These are phyloP conservation scores for Astyanax mexicanus DNA, from an alignment of 2,797 vertebrate genomes.

Conservation along the genomic window DNA sequence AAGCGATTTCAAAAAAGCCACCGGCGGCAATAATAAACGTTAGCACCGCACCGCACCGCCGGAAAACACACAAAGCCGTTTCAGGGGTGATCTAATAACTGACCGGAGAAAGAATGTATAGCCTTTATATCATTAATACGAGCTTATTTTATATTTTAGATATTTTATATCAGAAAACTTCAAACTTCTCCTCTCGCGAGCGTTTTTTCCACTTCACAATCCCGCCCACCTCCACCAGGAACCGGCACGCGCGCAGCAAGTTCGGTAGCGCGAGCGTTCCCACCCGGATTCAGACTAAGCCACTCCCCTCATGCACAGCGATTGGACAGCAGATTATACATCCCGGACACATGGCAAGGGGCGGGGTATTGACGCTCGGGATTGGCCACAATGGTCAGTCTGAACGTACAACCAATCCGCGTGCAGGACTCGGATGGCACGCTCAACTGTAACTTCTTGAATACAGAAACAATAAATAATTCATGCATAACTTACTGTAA, in stretches of 20 bases:
- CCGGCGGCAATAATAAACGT: conserved; percentile 1
- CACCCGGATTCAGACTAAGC: background rate
- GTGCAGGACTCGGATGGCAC: too few species aligned
- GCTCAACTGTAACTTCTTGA: background rate
- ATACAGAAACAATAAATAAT: too few species aligned
- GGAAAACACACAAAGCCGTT: background rate
- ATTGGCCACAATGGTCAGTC: background rate
- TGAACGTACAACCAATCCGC: background rate
- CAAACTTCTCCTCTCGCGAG: background rate
- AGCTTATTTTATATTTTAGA: background rate
- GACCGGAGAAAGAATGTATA: background rate
- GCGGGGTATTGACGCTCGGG: background rate
- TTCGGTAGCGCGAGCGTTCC: conserved; percentile 9
- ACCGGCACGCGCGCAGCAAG: conserved; percentile 2
- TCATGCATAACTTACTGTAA: too few species aligned
- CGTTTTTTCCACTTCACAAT: background rate
- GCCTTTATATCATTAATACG: background rate
- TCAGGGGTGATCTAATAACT: background rate
- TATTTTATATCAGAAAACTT: background rate
- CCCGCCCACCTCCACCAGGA: background rate
- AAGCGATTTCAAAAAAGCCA: background rate
- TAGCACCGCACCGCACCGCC: background rate
- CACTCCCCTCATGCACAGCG: background rate
- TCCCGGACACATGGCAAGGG: background rate
- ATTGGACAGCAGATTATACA: background rate